These are phyloP conservation scores for Ophiothrix spiculata DNA, from an alignment of 35 echinoderm and acorn worm species.

Conservation along the genomic window DNA sequence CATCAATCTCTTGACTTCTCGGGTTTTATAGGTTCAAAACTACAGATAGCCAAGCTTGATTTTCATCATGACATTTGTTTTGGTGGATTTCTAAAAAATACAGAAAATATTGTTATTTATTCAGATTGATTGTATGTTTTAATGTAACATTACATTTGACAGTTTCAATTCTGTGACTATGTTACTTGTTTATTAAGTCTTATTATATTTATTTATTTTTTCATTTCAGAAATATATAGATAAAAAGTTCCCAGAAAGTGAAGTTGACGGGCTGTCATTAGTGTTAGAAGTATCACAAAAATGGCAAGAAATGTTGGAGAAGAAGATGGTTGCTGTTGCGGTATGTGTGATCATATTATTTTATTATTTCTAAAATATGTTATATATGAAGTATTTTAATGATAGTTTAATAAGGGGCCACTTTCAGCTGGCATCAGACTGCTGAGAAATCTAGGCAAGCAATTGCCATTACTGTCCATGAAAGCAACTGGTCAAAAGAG, in stretches of 20 bases:
- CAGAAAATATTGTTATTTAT: too few relatives aligned
- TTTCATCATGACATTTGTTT: too few relatives aligned
- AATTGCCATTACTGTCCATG: constrained; percentile 32
- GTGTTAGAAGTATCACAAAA: constrained; percentile 47
- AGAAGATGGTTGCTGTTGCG: constrained; percentile 67
- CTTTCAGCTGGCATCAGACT: not conserved
- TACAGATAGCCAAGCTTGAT: too few relatives aligned
- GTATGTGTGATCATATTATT: constrained; percentile 31
- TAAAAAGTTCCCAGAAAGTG: not conserved
- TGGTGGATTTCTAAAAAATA: too few relatives aligned
- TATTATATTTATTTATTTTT: constrained; percentile 6
- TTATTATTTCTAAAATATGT: not conserved
- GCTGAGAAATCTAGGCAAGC: not conserved
- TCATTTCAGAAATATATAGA: constrained; percentile 35
- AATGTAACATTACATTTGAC: too few relatives aligned
- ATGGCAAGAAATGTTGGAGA: constrained; percentile 59
- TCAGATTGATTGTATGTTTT: too few relatives aligned
- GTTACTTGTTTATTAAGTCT: too few relatives aligned
- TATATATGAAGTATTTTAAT: not conserved
- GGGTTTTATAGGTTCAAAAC: too few relatives aligned
- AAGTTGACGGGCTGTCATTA: constrained; percentile 34
- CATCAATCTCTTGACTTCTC: too few relatives aligned
- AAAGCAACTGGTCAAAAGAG: not conserved
- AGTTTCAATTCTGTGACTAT: too few relatives aligned
- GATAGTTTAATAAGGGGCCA: not conserved